A percentile compares a stretch with the other conserved stretches of the same genome.
Conservation (phyloP, 2,113 vertebrate genomes). For the Paedocypris sp. region DNA sequence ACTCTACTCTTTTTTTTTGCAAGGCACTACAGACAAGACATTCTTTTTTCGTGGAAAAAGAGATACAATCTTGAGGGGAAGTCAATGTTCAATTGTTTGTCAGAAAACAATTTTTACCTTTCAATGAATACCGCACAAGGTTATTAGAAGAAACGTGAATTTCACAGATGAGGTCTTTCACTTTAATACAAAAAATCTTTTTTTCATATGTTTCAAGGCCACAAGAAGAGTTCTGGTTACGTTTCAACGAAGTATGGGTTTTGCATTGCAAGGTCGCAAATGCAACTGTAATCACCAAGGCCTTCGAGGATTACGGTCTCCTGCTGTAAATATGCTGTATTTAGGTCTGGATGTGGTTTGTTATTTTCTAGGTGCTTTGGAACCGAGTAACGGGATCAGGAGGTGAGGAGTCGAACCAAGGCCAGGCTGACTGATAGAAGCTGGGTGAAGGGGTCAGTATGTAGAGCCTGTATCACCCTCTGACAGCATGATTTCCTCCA, state of each 20-base stretch:
- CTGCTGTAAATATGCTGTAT: neutral
- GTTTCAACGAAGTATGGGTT: neutral
- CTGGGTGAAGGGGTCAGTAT: slow-evolving; percentile 55
- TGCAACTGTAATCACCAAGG: neutral
- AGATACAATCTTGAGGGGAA: too few species aligned
- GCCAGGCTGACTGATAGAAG: slow-evolving; percentile 62
- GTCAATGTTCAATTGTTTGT: too few species aligned
- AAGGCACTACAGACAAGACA: too few species aligned
- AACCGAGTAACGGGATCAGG: slow-evolving; percentile 44
- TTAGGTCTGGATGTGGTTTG: slow-evolving; percentile 33
- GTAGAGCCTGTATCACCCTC: slow-evolving; percentile 51
- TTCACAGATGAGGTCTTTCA: too few species aligned
- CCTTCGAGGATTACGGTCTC: neutral
- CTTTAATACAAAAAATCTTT: too few species aligned
- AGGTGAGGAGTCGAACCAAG: slow-evolving; percentile 62
- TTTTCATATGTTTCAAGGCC: neutral
- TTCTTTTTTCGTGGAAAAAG: too few species aligned
- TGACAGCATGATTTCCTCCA: slow-evolving; percentile 40
- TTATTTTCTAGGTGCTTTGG: slow-evolving; percentile 53
- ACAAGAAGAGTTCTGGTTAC: neutral
- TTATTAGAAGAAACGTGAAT: too few species aligned
- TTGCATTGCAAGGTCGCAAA: neutral
- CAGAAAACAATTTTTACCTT: too few species aligned
- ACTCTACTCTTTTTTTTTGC: too few species aligned
- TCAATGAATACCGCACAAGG: too few species aligned